Percentiles rank a stretch among this genome's conserved stretches.
These are phyloP conservation scores for Myopa testacea DNA, from an alignment of 2,888 invertebrate genomes.

Conservation along the genomic window DNA sequence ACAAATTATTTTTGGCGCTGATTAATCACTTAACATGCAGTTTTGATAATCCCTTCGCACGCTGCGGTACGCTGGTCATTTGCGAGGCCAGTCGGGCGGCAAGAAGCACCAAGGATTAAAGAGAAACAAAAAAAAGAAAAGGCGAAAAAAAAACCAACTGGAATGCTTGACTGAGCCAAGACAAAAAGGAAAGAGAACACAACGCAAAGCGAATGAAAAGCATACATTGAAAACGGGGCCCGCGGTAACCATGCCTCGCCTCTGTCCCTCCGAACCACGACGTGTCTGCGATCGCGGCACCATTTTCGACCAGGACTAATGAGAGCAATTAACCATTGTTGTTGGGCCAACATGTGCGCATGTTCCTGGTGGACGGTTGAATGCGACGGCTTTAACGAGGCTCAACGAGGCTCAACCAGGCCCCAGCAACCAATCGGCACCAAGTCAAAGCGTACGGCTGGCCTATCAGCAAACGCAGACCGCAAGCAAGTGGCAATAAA, in stretches of 20 bases:
- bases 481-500: neutral
- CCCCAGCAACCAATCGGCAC: neutral
- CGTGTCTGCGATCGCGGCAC: neutral
- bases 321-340: slow-evolving; percentile 66
- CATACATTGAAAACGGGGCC: neutral
- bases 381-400: neutral
- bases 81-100: neutral
- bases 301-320: slow-evolving; percentile 59
- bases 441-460: neutral
- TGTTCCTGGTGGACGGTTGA: slow-evolving; percentile 1
- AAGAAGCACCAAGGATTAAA: neutral
- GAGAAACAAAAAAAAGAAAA: neutral
- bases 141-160: neutral
- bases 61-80: slow-evolving; percentile 30
- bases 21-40: slow-evolving; percentile 67
- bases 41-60: slow-evolving; percentile 58
- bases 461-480: neutral
- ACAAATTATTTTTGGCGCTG: slow-evolving; percentile 67
- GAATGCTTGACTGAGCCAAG: neutral
- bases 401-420: neutral
- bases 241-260: neutral
- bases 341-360: slow-evolving; percentile 53
- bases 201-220: neutral
- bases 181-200: neutral
- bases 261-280: neutral